Evolutionary conservation across 2,888 invertebrate genomes (phyloP).

Genomic region (Scelioninae gen. 2): DNA sequence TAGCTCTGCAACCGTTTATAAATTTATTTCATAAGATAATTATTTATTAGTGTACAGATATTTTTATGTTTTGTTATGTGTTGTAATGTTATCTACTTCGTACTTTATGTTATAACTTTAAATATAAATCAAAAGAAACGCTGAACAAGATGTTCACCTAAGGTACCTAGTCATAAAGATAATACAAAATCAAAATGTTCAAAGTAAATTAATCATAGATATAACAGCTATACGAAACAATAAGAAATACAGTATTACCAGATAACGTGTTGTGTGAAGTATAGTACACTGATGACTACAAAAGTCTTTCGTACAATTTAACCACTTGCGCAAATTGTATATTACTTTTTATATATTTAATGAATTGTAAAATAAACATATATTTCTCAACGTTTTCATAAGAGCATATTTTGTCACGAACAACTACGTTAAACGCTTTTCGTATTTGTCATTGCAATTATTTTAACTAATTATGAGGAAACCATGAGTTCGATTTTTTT

Average conservation of each 20-base stretch:
- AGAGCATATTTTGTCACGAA: not conserved
- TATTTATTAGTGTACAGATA: not conserved
- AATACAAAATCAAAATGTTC: conserved; percentile 12
- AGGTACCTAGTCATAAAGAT: conserved; percentile 36
- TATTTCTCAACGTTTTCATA: not conserved
- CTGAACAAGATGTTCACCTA: conserved; percentile 16
- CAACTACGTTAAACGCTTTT: too few species aligned
- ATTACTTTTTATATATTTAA: conserved; percentile 21
- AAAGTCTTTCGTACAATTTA: not conserved
- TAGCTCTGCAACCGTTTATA: too few species aligned
- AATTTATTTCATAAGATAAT: too few species aligned
- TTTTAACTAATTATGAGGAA: too few species aligned
- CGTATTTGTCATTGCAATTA: too few species aligned
- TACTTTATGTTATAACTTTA: not conserved
- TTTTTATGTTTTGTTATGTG: conserved; percentile 2
- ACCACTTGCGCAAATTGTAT: conserved; percentile 6
- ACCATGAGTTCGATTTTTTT: too few species aligned
- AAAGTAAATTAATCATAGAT: conserved; percentile 2
- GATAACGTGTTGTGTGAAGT: not conserved
- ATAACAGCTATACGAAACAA: not conserved
- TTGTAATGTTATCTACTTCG: not conserved
- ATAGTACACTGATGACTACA: not conserved
- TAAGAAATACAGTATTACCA: conserved; percentile 20
- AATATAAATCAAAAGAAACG: conserved; percentile 4
- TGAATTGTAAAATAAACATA: not conserved